Conservation (phyloP, 1,140 invertebrate species). For the Callitettix versicolor region DNA sequence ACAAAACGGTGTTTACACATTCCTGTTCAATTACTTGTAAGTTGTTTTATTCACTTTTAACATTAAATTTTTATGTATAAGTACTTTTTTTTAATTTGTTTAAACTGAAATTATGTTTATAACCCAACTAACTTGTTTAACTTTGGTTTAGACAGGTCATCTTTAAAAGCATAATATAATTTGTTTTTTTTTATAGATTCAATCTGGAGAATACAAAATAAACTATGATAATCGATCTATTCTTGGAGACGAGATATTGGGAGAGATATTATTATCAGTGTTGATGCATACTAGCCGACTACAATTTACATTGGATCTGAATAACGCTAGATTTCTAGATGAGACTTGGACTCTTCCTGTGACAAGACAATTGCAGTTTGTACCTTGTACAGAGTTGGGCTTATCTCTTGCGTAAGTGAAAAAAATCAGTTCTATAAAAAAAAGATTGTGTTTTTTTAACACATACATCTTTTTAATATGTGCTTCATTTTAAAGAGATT, state of each 20-base stretch:
- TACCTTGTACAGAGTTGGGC: conserved; percentile 43
- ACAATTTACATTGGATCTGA: conserved; percentile 40
- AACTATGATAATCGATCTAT: conserved; percentile 26
- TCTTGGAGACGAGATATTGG: conserved; percentile 44
- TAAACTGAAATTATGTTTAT: too few relatives aligned
- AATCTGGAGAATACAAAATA: neutral
- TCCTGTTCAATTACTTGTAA: conserved; percentile 42
- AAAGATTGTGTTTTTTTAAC: too few relatives aligned
- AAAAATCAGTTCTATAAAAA: too few relatives aligned
- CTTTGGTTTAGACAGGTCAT: too few relatives aligned
- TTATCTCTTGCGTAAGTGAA: conserved; percentile 33
- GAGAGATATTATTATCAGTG: conserved; percentile 46
- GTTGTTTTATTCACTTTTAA: conserved; percentile 10
- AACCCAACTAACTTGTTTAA: too few relatives aligned
- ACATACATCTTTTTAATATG: too few relatives aligned
- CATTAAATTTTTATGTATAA: conserved; percentile 5
- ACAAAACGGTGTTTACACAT: conserved; percentile 42
- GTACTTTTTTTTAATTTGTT: conserved; percentile 22
- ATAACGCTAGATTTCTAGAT: conserved; percentile 43
- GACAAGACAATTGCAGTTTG: conserved; percentile 37
- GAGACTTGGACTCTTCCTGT: conserved; percentile 42
- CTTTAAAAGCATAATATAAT: too few relatives aligned
- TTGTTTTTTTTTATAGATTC: neutral
- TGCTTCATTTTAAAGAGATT: too few relatives aligned
- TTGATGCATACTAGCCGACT: conserved; percentile 42